Evolutionary conservation across 1,140 invertebrate species (phyloP), one percentile per base, ranked within the genome.

Genomic region (Hyposmocoma kahamanoa): DNA sequence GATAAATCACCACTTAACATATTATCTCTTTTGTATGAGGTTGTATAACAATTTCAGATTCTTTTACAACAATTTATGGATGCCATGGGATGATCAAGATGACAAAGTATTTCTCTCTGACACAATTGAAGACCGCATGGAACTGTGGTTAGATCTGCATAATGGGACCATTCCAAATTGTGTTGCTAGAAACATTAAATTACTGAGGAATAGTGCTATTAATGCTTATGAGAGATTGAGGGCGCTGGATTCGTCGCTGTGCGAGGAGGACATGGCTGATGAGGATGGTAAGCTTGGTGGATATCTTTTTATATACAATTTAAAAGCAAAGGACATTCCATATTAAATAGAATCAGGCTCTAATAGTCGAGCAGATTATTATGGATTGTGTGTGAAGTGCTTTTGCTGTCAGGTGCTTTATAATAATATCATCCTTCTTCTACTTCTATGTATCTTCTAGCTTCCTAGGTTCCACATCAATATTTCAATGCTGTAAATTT

Each of bases 11-110:
- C n/a, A n/a, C n/a, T n/a, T n/a, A n/a, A n/a, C n/a, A n/a, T n/a
- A n/a, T n/a, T n/a, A n/a, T n/a, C n/a, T n/a, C n/a, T n/a, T n/a
- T n/a, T n/a, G n/a, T n/a, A n/a, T n/a, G n/a, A n/a, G n/a, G n/a
- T n/a, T n/a, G n/a, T n/a, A n/a, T 26, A 26, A 6, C 24, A 19
- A 6, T 56, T 62, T 3, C 46, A 85, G 82, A 50, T 85, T 83
- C 39, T 83, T 70, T 26, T 79, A 80, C 22, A 58, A 66, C 2
- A 74, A 83, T 22, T 74, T 85, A 34, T 85, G 82, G 82, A 85
- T 85, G 82, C 82, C 82, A 3, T 85, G 82, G 82, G 82, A 85
- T 42, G 79, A 85, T 36, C 69, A 76, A 52, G 79, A 84, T 53
- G 72, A 79, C 20, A 82, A 82, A 54, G 50, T 77, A 0, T 47